Base-by-base conservation (phyloP, 2,888 invertebrate genomes). In the Mythimna impura region DNA sequence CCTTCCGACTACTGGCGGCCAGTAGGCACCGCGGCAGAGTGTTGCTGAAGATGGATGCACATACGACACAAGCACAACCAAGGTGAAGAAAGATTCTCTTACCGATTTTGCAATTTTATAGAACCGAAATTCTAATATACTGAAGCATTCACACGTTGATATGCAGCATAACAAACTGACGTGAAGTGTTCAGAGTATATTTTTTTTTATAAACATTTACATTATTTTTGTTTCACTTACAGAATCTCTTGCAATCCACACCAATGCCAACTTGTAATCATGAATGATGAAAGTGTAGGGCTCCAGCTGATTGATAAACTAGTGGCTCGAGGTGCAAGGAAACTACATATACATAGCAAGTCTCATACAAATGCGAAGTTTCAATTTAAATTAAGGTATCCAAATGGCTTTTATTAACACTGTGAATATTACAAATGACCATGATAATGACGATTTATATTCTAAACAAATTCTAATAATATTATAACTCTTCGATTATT, bases 21-120 rank as follows among this genome's bases (percentile, higher is more conserved):
- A 91, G 92, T 66, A 86, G 84, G 1, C 94, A 94, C 74, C 89
- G 91, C 30, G 94, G 94, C 5, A 88, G 94, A 7, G 92, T 92
- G 34, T 86, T 94, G 52, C 82, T 94, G 40, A 78, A 84, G 1
- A 69, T 93, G 71, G 68, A 77, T 10, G 80, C 84, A 8, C 25
- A 79, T 7, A 61, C 73, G 0, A 72, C 66, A 0, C 40, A 62
- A 22, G 69, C 71, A 2, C 68, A 83, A 5, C 80, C 87, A 10
- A 90, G 88, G 92, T 91, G 82, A 78, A 36, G 0, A 60, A 6
- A 52, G 0, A 14, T 6, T 0, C 4, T 7, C 6, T n/a, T 55
- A 36, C 36, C 9, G 25, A 6, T 52, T 58, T 61, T 22, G 9
- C 1, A 30, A 43, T 71, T 54, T 30, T 61, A 40, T 34, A n/a